Evolutionary conservation across 2,113 vertebrate genomes (phyloP).

Genomic region (Siniperca chuatsi): DNA sequence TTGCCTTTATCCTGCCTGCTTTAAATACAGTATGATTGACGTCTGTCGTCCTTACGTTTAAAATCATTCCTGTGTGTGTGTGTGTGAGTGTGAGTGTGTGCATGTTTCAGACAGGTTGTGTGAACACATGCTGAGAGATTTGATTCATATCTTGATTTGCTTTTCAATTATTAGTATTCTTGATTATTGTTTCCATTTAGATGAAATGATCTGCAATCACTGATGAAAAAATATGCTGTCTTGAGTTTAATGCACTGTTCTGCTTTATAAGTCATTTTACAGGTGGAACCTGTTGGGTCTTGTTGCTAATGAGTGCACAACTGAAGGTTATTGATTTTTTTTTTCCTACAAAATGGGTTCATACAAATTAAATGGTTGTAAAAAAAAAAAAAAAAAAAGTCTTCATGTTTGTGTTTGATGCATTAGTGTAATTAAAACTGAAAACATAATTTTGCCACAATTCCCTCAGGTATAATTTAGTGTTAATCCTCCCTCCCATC

Average conservation of each 20-base stretch:
- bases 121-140: slow-evolving; percentile 32
- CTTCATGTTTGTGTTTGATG: slow-evolving; percentile 70
- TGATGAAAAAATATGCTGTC: slow-evolving; percentile 38
- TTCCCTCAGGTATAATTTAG: slow-evolving; percentile 79
- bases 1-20: slow-evolving; percentile 38
- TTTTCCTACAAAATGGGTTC: slow-evolving; percentile 62
- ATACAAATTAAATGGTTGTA: slow-evolving; percentile 77
- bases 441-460: slow-evolving; percentile 77
- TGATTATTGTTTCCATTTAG: slow-evolving; percentile 40
- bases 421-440: slow-evolving; percentile 83
- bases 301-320: slow-evolving; percentile 44
- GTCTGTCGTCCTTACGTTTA: slow-evolving; percentile 18
- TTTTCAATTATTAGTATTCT: slow-evolving; percentile 49
- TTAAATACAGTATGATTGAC: slow-evolving; percentile 43
- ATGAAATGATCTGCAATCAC: slow-evolving; percentile 50
- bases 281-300: slow-evolving; percentile 48
- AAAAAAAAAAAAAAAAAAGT: slow-evolving; percentile 41
- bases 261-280: slow-evolving; percentile 43
- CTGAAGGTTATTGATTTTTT: slow-evolving; percentile 47
- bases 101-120: slow-evolving; percentile 17
- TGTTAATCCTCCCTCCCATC: slow-evolving; percentile 67
- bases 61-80: slow-evolving; percentile 51
- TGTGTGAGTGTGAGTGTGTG: slow-evolving; percentile 17
- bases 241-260: slow-evolving; percentile 57
- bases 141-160: slow-evolving; percentile 47